Percentiles rank a stretch among this genome's conserved stretches.
phyloP scores from a whole-genome alignment of 2,113 vertebrate genomes.

The Thunnus thynnus region DNA sequence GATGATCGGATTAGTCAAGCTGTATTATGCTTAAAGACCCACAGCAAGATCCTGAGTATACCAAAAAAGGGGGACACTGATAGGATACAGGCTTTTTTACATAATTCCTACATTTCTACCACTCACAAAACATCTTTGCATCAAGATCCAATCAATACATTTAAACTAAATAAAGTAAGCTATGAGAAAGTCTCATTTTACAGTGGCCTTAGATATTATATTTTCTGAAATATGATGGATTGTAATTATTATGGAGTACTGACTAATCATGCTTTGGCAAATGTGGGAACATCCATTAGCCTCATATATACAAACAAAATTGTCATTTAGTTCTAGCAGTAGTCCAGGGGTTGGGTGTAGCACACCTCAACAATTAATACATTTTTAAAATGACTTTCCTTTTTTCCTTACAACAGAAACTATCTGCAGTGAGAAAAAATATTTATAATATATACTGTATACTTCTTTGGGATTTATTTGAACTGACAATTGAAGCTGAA shows the following conservation, averaged over 20 bases:
- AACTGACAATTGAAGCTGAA: too few relatives aligned
- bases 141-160: not conserved
- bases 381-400: not conserved
- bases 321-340: not conserved
- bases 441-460: too few relatives aligned
- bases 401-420: not conserved
- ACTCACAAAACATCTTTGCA: too few relatives aligned
- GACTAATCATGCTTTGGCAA: not conserved
- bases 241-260: not conserved
- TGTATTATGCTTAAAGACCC: slow-evolving; percentile 56
- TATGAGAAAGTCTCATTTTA: not conserved
- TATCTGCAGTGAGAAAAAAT: too few relatives aligned
- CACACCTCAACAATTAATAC: not conserved
- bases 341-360: not conserved
- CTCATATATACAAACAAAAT: not conserved
- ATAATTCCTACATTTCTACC: not conserved
- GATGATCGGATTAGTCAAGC: slow-evolving; percentile 61
- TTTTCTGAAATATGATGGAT: not conserved
- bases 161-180: not conserved
- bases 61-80: slow-evolving; percentile 16
- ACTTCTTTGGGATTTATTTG: too few relatives aligned
- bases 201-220: not conserved
- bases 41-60: slow-evolving; percentile 17
- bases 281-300: not conserved
- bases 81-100: not conserved